Conservation (phyloP, 2,113 vertebrate genomes). For the Triplophysa rosa region DNA sequence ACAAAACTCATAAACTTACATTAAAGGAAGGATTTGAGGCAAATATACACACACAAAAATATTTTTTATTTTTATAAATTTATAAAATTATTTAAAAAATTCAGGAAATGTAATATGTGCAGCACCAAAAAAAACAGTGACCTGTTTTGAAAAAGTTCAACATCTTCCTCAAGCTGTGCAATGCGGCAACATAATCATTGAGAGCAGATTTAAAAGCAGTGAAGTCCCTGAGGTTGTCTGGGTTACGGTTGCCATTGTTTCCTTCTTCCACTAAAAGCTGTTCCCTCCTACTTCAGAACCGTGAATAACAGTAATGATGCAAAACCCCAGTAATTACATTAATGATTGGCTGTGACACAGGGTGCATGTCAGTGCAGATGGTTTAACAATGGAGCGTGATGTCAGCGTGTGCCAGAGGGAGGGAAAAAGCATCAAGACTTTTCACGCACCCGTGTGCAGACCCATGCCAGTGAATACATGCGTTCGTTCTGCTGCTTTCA, state of each 20-base stretch:
- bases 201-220: background rate
- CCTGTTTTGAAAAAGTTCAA: background rate
- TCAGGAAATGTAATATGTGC: too few relatives aligned
- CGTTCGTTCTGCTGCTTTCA: background rate
- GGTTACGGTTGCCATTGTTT: constrained; percentile 40
- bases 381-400: constrained; percentile 48
- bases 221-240: constrained; percentile 25
- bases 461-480: background rate
- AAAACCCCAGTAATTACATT: constrained; percentile 49
- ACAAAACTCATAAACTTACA: too few relatives aligned
- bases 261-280: constrained; percentile 28
- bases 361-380: constrained; percentile 49
- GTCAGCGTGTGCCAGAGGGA: background rate
- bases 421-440: constrained; percentile 12
- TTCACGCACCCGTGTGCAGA: background rate
- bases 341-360: constrained; percentile 49
- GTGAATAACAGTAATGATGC: constrained; percentile 51
- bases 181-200: constrained; percentile 19
- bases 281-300: constrained; percentile 37
- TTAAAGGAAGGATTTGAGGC: too few relatives aligned
- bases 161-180: background rate
- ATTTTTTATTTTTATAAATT: too few relatives aligned
- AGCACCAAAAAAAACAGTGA: too few relatives aligned
- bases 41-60: too few relatives aligned
- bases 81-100: too few relatives aligned